phyloP scores from a whole-genome alignment of 2,888 invertebrate species.

The Didymodactylos carnosus region DNA sequence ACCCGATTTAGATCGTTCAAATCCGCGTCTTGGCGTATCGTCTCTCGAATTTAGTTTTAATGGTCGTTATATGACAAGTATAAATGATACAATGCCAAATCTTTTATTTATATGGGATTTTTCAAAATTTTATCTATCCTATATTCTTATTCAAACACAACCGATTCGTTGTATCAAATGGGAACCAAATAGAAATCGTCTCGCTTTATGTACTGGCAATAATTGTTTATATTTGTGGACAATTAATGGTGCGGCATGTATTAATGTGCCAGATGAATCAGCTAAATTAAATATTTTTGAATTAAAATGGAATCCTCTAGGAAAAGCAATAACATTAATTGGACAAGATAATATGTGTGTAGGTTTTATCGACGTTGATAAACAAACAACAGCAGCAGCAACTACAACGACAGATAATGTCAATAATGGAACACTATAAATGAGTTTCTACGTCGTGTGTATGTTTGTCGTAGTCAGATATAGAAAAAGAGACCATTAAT shows the following conservation, averaged over 20 bases:
- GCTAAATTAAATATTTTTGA: not conserved
- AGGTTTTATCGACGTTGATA: not conserved
- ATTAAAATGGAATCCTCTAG: not conserved
- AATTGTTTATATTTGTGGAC: constrained; percentile 37
- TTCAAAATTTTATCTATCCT: constrained; percentile 22
- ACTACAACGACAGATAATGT: too few relatives aligned
- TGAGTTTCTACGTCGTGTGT: too few relatives aligned
- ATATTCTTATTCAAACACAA: constrained; percentile 29
- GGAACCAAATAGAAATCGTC: constrained; percentile 28
- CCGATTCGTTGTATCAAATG: constrained; percentile 32
- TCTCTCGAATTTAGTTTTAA: constrained; percentile 27
- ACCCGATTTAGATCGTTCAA: constrained; percentile 28
- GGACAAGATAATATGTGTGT: not conserved
- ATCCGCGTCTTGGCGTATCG: constrained; percentile 31
- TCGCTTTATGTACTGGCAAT: constrained; percentile 33
- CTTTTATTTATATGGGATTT: constrained; percentile 35
- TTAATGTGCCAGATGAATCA: not conserved
- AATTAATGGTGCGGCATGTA: constrained; percentile 22
- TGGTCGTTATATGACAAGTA: constrained; percentile 28
- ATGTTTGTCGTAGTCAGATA: too few relatives aligned
- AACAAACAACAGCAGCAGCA: too few relatives aligned
- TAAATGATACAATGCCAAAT: constrained; percentile 32
- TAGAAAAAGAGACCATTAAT: too few relatives aligned
- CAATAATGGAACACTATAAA: too few relatives aligned
- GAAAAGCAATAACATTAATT: not conserved